These are phyloP conservation scores for Cotesia congregata DNA, from an alignment of 2,888 invertebrate genomes.

Conservation along the genomic window DNA sequence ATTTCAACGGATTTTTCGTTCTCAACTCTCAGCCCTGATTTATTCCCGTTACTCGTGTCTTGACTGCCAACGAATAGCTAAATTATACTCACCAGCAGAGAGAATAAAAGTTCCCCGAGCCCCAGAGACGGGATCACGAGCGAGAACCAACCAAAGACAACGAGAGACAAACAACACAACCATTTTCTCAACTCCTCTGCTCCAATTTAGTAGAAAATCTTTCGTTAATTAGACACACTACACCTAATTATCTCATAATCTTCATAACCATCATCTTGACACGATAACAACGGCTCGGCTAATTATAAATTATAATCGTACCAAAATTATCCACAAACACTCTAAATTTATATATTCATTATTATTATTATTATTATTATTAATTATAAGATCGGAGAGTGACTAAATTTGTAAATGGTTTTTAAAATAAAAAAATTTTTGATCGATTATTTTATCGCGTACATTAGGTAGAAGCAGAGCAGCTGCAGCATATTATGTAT, in stretches of 20 bases:
- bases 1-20: slow-evolving; percentile 1
- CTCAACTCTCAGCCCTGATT: slow-evolving; percentile 53
- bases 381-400: too few relatives aligned
- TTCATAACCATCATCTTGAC: neutral
- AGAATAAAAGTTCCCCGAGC: neutral
- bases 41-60: slow-evolving; percentile 59
- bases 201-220: neutral
- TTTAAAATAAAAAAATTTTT: too few relatives aligned
- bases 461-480: too few relatives aligned
- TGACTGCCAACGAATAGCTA: slow-evolving; percentile 52
- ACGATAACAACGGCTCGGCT: neutral
- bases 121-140: too few relatives aligned
- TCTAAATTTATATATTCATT: neutral
- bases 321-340: neutral
- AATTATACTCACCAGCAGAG: slow-evolving; percentile 13
- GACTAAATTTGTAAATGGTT: too few relatives aligned
- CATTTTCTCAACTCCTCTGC: neutral
- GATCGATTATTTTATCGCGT: too few relatives aligned
- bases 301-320: neutral
- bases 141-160: neutral
- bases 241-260: neutral
- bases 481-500: neutral
- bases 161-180: neutral
- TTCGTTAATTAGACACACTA: neutral
- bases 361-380: neutral